A percentile compares a stretch with the other conserved stretches of the same genome.
Evolutionary conservation across 2,888 invertebrate genomes (phyloP).

Genomic region (Drosophila hamatofila): DNA sequence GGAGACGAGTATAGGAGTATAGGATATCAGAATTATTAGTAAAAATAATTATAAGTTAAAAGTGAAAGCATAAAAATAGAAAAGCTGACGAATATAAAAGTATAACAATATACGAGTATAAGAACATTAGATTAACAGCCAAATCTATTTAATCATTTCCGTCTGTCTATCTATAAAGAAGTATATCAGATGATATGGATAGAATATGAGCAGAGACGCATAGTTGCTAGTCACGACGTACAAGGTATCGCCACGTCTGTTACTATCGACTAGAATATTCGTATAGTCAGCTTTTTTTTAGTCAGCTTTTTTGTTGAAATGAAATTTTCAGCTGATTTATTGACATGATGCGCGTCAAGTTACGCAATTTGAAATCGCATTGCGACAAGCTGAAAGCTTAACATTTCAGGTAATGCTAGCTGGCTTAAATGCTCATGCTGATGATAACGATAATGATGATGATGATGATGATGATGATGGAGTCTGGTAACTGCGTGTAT

Average conservation of each 20-base stretch:
- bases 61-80: too few species aligned
- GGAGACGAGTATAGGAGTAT: not conserved
- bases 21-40: not conserved
- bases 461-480: slow-evolving; percentile 1
- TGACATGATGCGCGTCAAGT: not conserved
- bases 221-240: not conserved
- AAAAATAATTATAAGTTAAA: too few species aligned
- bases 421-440: slow-evolving; percentile 9
- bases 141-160: not conserved
- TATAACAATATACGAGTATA: too few species aligned
- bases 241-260: not conserved
- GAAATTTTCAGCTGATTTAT: slow-evolving; percentile 20
- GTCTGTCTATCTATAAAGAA: not conserved
- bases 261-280: too few species aligned
- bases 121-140: not conserved
- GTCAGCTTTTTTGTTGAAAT: not conserved
- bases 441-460: not conserved
- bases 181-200: not conserved
- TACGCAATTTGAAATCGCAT: slow-evolving; percentile 14
- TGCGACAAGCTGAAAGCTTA: slow-evolving; percentile 10
- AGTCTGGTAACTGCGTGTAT: slow-evolving; percentile 9
- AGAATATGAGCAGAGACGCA: not conserved
- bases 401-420: slow-evolving; percentile 12
- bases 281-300: not conserved
- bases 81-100: too few species aligned